Percentiles rank a stretch among this genome's conserved stretches.
phyloP scores from a whole-genome alignment of 2,113 vertebrate species.

The Ochotona curzoniae region DNA sequence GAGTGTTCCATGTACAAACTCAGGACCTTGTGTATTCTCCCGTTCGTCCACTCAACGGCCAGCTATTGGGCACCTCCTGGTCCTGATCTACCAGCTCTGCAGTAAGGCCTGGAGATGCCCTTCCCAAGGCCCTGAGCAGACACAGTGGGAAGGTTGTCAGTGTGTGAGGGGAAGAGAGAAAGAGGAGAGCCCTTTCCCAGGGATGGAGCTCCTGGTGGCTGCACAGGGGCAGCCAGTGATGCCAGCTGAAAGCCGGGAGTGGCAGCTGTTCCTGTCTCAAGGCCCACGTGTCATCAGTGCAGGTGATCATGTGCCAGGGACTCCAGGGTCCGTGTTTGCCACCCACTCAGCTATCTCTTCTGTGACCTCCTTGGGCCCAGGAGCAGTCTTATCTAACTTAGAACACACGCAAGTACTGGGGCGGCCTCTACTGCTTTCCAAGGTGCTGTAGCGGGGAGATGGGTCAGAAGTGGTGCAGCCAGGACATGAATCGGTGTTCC shows the following conservation, averaged over 20 bases:
- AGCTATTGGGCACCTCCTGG: background rate
- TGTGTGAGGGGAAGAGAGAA: background rate
- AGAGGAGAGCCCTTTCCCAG: background rate
- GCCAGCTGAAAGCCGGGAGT: background rate
- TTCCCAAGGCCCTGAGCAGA: background rate
- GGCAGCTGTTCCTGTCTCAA: too few relatives aligned
- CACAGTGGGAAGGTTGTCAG: background rate
- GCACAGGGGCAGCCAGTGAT: background rate
- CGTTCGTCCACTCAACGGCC: background rate
- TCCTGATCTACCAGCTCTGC: background rate
- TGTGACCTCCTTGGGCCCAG: background rate
- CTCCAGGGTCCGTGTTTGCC: background rate
- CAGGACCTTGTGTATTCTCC: background rate
- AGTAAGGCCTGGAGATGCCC: background rate
- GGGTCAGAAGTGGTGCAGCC: too few relatives aligned
- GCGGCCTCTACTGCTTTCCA: too few relatives aligned
- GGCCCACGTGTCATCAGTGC: background rate
- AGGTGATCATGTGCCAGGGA: background rate
- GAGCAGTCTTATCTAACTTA: background rate
- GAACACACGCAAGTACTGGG: background rate
- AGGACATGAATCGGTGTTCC: too few relatives aligned
- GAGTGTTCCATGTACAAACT: background rate
- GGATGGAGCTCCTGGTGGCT: background rate
- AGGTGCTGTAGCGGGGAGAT: too few relatives aligned
- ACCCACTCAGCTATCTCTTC: background rate